Evolutionary conservation across 1,140 invertebrate genomes (phyloP).

Genomic region (Cydia splendana): DNA sequence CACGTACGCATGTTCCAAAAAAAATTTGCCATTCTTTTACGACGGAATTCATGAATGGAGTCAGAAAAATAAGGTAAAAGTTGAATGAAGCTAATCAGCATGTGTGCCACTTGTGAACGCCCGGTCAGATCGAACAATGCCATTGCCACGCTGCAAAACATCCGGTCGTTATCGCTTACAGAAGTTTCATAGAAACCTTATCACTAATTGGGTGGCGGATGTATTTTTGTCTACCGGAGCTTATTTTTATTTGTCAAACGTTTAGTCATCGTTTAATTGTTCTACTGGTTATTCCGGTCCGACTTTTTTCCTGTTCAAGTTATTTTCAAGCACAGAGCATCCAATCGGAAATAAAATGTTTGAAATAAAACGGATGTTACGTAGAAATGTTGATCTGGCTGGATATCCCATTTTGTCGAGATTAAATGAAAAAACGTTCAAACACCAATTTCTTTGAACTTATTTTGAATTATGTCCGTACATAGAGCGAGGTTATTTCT

Average conservation of each 20-base stretch:
- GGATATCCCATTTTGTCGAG: no score
- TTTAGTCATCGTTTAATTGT: not conserved
- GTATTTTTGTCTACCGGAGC: constrained; percentile 22
- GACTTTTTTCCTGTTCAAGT: not conserved
- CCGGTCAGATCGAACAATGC: constrained; percentile 61
- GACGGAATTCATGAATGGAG: not conserved
- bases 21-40: constrained; percentile 1
- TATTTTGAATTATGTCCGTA: not conserved
- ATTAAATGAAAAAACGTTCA: no score
- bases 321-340: no score
- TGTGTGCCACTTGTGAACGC: constrained; percentile 17
- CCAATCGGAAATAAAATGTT: no score
- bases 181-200: constrained; percentile 53
- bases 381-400: no score
- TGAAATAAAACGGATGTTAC: no score
- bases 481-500: constrained; percentile 13
- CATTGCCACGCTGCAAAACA: constrained; percentile 61
- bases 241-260: constrained; percentile 1
- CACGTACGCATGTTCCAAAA: not conserved
- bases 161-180: constrained; percentile 64
- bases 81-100: constrained; percentile 26
- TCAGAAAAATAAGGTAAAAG: constrained; percentile 14
- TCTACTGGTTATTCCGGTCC: not conserved
- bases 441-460: not conserved
- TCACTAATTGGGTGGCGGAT: constrained; percentile 24